phyloP scores from a whole-genome alignment of 2,113 vertebrate species.

The Acanthisitta chloris region DNA sequence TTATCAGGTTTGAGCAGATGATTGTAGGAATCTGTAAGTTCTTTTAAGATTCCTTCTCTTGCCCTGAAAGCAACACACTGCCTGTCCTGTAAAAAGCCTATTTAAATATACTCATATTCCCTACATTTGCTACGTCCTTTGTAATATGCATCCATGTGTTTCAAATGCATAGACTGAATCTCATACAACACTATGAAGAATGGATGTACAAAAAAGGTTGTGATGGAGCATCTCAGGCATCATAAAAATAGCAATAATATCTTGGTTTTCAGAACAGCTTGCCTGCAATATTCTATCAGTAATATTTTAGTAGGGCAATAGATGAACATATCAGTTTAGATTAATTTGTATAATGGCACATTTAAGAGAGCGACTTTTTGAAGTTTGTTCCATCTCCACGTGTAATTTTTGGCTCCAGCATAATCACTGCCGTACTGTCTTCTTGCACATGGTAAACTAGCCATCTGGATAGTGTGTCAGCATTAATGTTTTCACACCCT shows the following conservation, averaged over 20 bases:
- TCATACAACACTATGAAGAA: background rate
- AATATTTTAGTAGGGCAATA: conserved; percentile 44
- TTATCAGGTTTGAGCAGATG: background rate
- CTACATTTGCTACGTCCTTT: background rate
- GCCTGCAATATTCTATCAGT: background rate
- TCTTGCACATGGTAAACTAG: conserved; percentile 69
- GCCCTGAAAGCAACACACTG: background rate
- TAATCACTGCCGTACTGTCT: conserved; percentile 64
- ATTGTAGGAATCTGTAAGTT: background rate
- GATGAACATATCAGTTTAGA: conserved; percentile 47
- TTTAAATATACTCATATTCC: background rate
- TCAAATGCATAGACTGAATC: background rate
- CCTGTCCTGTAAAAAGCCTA: background rate
- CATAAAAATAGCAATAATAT: background rate
- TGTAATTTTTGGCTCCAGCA: conserved; percentile 65
- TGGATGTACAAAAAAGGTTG: background rate
- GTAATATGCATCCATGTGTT: background rate
- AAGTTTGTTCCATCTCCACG: conserved; percentile 66
- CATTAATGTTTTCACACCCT: conserved; percentile 73
- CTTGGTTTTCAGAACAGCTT: conserved; percentile 31
- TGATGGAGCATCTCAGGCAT: background rate
- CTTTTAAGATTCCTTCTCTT: background rate
- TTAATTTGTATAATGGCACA: conserved; percentile 51
- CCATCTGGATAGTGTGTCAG: conserved; percentile 72
- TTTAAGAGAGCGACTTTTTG: conserved; percentile 62